Conservation (phyloP, 37 sponge, comb jelly and placozoan species). For the Aplysina aerophoba region DNA sequence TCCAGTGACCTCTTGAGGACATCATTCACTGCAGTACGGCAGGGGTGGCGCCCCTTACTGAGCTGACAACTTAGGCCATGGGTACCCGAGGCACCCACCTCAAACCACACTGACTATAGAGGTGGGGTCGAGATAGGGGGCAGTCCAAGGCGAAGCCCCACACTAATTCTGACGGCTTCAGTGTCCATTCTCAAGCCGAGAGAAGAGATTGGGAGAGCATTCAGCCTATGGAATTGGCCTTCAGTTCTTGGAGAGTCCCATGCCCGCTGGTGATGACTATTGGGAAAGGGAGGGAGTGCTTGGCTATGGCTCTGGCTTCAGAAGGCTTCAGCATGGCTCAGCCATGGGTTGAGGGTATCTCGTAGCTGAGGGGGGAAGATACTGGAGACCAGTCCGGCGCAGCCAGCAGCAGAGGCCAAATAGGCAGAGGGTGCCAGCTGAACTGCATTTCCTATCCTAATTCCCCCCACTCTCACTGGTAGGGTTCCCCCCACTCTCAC, state of each 20-base stretch:
- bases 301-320: constrained; percentile 27
- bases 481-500: too few species aligned
- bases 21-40: constrained; percentile 37
- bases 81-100: constrained; percentile 1
- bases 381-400: constrained; percentile 19
- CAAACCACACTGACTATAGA: constrained; percentile 39
- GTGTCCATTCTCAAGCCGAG: constrained; percentile 14
- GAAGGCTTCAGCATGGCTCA: not conserved
- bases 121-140: constrained; percentile 43
- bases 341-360: not conserved
- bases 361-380: constrained; percentile 29
- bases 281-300: not conserved
- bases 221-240: not conserved
- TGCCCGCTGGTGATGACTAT: constrained; percentile 21
- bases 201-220: constrained; percentile 33
- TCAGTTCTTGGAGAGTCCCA: constrained; percentile 28
- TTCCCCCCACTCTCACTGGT: constrained; percentile 38
- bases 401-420: constrained; percentile 47
- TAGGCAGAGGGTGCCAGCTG: constrained; percentile 56
- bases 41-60: constrained; percentile 32
- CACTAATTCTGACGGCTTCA: constrained; percentile 28
- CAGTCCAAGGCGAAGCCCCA: constrained; percentile 45
- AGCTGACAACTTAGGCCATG: constrained; percentile 29
- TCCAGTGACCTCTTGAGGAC: constrained; percentile 28
- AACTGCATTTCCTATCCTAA: constrained; percentile 42